Percentiles rank a stretch among this genome's conserved stretches.
These are phyloP conservation scores for Heterochromis multidens DNA, from an alignment of 2,113 vertebrate species.

Conservation along the genomic window DNA sequence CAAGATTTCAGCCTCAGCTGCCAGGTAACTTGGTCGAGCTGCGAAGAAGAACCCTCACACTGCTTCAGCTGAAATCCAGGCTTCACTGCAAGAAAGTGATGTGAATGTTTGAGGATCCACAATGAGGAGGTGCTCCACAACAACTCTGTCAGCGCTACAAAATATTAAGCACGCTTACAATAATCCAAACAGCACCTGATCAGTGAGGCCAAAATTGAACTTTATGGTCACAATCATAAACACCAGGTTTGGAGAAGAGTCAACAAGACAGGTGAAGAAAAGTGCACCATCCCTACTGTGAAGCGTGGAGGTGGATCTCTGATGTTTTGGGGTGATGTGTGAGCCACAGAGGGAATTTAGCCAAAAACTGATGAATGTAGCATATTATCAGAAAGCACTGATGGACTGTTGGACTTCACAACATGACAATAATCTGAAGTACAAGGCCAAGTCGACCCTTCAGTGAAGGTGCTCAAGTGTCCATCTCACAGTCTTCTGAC, in stretches of 20 bases:
- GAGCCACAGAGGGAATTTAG: too few relatives aligned
- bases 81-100: too few relatives aligned
- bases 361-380: neutral
- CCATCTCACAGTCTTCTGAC: neutral
- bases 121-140: fast-evolving
- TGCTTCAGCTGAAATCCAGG: too few relatives aligned
- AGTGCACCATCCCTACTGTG: neutral
- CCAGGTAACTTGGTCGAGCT: too few relatives aligned
- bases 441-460: neutral
- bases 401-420: neutral
- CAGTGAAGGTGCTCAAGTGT: neutral
- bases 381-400: neutral
- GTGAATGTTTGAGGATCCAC: too few relatives aligned
- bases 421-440: neutral
- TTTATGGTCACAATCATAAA: neutral
- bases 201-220: neutral
- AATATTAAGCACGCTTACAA: too few relatives aligned
- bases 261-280: neutral
- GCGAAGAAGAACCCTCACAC: too few relatives aligned
- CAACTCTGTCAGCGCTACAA: neutral
- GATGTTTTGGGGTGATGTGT: too few relatives aligned
- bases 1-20: too few relatives aligned
- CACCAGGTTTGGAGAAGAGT: neutral
- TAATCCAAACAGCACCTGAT: too few relatives aligned
- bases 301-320: neutral